These are phyloP conservation scores for Nomada ferruginata DNA, from an alignment of 2,888 invertebrate genomes.

Conservation along the genomic window DNA sequence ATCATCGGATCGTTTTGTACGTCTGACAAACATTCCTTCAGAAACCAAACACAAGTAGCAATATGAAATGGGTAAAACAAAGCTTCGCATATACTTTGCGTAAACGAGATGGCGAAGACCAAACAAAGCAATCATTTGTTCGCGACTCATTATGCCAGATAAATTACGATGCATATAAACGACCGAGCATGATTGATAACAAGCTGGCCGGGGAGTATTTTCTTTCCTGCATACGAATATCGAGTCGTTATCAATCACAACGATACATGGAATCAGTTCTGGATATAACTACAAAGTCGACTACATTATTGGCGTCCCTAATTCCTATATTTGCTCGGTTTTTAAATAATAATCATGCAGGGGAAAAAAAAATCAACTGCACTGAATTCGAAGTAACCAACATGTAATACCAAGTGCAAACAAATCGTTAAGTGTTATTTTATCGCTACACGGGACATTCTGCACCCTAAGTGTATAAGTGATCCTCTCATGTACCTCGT, in stretches of 20 bases:
- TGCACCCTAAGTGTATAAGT: neutral
- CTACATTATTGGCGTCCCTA: neutral
- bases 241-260: constrained; percentile 20
- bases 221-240: neutral
- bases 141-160: constrained; percentile 26
- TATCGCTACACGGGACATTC: neutral
- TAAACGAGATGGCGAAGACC: constrained; percentile 3
- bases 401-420: neutral
- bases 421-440: constrained; percentile 1
- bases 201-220: neutral
- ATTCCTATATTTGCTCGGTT: neutral
- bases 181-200: constrained; percentile 14
- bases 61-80: constrained; percentile 26
- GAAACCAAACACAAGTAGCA: constrained; percentile 6
- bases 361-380: too few relatives aligned
- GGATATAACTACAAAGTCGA: neutral
- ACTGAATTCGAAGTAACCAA: too few relatives aligned
- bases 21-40: neutral
- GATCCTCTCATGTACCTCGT: constrained; percentile 22
- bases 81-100: neutral
- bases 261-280: constrained; percentile 4
- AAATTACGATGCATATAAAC: constrained; percentile 6
- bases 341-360: neutral
- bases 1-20: neutral
- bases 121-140: constrained; percentile 22